Base-by-base conservation (phyloP, 2,113 vertebrate species). In the Corythornis cristatus region DNA sequence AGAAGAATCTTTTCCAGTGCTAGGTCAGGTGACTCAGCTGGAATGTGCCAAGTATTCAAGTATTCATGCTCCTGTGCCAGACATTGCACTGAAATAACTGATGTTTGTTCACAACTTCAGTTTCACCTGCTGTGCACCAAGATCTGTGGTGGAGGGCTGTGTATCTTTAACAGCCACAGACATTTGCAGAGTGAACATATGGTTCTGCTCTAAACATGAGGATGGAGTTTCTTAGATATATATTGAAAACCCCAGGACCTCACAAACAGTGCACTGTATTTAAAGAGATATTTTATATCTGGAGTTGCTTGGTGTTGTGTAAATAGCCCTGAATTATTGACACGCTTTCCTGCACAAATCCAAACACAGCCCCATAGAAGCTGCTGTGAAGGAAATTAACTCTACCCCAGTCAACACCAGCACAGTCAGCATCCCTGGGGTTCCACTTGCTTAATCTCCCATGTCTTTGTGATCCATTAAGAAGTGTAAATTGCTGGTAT, bases 41-140 rank as follows among this genome's bases (percentile, higher is more conserved):
- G 29, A 14, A 57, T 81, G 15, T 72, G 74, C 77, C 62, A 8
- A 28, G 1, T n/a, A 37, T 37, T 37, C 37, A 37, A 37, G 37
- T 7, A 15, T 17, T 62, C 35, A 3, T 50, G 53, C 77, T 40
- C 43, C 53, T 0, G 31, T 89, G 96, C 78, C 72, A 96, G 91
- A 91, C 91, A 93, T 87, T 73, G 89, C 78, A 12, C 42, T 46
- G 35, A 17, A 93, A 62, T 70, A 70, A 50, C 96, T 73, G 87
- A 20, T 58, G 82, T 35, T 76, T 91, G 91, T 86, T 96, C 94
- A 83, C 93, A 83, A 94, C 88, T 93, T 89, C 67, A 31, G 51
- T 82, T 89, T 87, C 75, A 73, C 85, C 88, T 94, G 75, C 90
- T 96, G 82, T 95, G 88, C 88, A 62, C 75, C 33, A 46, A 57